Percentiles rank a stretch among this genome's conserved stretches.
These are phyloP conservation scores for Tanaodytes sp. DNA, from an alignment of 2,888 invertebrate species.

Conservation along the genomic window DNA sequence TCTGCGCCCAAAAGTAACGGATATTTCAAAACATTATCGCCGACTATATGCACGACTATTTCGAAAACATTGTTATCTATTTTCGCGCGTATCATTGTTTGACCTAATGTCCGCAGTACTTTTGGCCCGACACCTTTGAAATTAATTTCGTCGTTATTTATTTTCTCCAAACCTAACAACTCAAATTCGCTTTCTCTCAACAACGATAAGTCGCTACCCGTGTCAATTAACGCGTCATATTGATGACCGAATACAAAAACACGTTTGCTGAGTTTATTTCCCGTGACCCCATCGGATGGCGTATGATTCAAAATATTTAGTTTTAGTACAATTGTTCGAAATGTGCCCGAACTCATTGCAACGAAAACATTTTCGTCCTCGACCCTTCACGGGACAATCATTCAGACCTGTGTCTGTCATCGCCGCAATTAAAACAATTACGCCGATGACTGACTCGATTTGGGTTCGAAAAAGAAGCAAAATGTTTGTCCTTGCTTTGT, in stretches of 20 bases:
- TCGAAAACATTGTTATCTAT: not conserved
- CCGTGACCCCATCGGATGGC: too few species aligned
- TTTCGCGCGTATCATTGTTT: too few species aligned
- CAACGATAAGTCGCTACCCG: conserved; percentile 24
- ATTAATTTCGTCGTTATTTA: not conserved
- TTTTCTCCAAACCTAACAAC: not conserved
- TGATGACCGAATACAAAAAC: not conserved
- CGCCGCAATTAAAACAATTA: too few species aligned
- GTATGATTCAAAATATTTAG: too few species aligned
- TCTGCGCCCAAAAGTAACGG: conserved; percentile 6
- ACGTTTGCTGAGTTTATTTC: conserved; percentile 13
- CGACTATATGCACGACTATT: conserved; percentile 4
- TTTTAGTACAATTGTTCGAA: not conserved
- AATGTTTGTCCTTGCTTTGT: too few species aligned
- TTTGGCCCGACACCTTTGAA: conserved; percentile 19
- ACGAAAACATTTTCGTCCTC: conserved; percentile 13
- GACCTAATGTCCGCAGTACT: conserved; percentile 2
- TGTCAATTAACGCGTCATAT: conserved; percentile 16
- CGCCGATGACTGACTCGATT: too few species aligned
- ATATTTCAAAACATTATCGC: conserved; percentile 10
- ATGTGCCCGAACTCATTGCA: conserved; percentile 17
- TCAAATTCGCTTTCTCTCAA: conserved; percentile 9
- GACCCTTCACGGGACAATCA: conserved; percentile 3
- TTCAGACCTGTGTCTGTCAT: too few species aligned
- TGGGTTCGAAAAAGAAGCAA: too few species aligned